A percentile compares a stretch with the other conserved stretches of the same genome.
Conservation (phyloP, 2,113 vertebrate genomes). For the Jacana jacana region DNA sequence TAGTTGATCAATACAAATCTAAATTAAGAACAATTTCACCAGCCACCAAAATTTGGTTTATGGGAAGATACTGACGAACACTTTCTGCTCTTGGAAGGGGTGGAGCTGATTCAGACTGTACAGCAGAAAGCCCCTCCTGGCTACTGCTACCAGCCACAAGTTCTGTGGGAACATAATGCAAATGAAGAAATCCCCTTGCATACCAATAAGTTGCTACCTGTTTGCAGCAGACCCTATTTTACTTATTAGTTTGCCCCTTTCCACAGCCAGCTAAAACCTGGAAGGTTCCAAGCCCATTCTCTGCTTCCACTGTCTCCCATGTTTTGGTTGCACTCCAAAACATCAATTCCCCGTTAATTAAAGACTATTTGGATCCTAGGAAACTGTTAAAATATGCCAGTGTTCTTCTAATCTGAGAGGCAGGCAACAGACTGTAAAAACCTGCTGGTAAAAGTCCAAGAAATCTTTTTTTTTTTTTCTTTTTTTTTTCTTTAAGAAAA, state of each 20-base stretch:
- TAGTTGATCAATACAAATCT: background rate
- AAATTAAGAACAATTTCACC: background rate
- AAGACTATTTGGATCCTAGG: constrained; percentile 73
- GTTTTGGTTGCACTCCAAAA: constrained; percentile 65
- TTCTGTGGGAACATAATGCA: constrained; percentile 19
- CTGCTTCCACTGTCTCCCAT: background rate
- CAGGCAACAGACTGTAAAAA: constrained; percentile 74
- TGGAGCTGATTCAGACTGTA: background rate
- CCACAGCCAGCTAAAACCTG: background rate
- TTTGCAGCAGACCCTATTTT: background rate
- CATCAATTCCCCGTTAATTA: constrained; percentile 74
- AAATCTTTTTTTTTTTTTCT: background rate
- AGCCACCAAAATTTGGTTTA: background rate
- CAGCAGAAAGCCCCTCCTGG: background rate
- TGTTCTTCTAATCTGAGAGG: constrained; percentile 72
- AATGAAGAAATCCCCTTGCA: constrained; percentile 24
- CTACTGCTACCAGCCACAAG: background rate
- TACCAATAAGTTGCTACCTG: constrained; percentile 16
- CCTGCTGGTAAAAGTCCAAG: constrained; percentile 62
- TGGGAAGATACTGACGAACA: background rate
- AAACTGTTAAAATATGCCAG: constrained; percentile 75
- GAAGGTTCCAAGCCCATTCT: background rate
- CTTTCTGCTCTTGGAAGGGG: background rate
- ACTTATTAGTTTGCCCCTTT: background rate
- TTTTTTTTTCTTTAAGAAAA: no score